phyloP scores from a whole-genome alignment of 1,140 invertebrate species.

The Temnothorax curvispinosus region DNA sequence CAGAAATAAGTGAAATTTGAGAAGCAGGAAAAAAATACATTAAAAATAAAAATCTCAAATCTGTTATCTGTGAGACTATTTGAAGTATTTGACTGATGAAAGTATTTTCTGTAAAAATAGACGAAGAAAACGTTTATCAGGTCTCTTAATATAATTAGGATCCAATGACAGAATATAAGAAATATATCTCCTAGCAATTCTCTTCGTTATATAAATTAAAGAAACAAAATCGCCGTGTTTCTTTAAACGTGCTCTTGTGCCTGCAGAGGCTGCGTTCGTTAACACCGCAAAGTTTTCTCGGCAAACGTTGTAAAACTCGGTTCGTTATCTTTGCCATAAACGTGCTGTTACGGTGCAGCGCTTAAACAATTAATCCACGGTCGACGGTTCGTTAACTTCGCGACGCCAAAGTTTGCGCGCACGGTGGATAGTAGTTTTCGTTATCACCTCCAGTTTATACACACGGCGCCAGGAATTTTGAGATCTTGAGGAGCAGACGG shows the following conservation, averaged over 20 bases:
- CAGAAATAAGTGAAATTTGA: too few species aligned
- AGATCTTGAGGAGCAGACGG: conserved; percentile 10
- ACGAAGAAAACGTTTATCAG: background rate
- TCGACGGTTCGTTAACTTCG: conserved; percentile 51
- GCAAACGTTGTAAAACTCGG: conserved; percentile 51
- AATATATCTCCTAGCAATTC: background rate
- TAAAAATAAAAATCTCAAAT: too few species aligned
- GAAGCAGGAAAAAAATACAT: background rate
- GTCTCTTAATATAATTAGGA: background rate
- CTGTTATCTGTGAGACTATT: too few species aligned
- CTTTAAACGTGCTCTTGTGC: conserved; percentile 7
- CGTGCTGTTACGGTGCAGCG: conserved; percentile 22
- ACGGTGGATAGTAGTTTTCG: conserved; percentile 15
- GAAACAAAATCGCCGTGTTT: background rate
- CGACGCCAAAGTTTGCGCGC: conserved; percentile 37
- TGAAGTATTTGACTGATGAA: too few species aligned
- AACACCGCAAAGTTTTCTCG: conserved; percentile 20
- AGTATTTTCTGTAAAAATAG: background rate
- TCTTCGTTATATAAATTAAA: background rate
- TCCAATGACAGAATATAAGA: background rate
- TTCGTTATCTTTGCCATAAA: conserved; percentile 58
- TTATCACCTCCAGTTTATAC: conserved; percentile 38
- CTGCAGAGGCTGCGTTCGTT: conserved; percentile 8
- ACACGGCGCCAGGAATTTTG: conserved; percentile 15
- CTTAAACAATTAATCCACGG: conserved; percentile 58